phyloP scores from a whole-genome alignment of 2,888 invertebrate species.

The Altica lythri region DNA sequence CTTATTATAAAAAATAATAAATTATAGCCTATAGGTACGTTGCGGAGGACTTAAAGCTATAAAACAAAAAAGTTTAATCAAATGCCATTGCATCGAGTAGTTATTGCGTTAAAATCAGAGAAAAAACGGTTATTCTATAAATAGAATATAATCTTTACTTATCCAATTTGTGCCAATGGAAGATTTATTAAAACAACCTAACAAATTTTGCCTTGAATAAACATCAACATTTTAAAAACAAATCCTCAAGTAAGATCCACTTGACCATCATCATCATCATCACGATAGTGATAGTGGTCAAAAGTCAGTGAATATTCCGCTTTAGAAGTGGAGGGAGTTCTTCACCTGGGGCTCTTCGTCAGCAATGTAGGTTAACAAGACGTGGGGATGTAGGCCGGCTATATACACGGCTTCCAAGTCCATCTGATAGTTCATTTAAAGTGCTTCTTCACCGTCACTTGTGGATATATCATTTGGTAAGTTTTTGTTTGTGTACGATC shows the following conservation, averaged over 20 bases:
- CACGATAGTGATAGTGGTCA: constrained; percentile 48
- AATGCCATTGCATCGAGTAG: no score
- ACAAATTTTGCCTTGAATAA: no score
- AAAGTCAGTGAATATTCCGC: constrained; percentile 41
- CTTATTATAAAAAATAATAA: no score
- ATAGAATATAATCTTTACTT: no score
- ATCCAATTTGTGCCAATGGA: no score
- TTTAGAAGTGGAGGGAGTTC: constrained; percentile 29
- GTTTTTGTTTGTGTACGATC: constrained; percentile 16
- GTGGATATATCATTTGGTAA: constrained; percentile 35
- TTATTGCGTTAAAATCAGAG: no score
- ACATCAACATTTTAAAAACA: no score
- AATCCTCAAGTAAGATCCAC: constrained; percentile 1
- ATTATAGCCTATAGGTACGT: no score
- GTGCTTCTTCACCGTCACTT: constrained; percentile 46
- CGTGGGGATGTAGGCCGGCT: constrained; percentile 59
- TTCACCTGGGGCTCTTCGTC: constrained; percentile 38
- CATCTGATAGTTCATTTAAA: constrained; percentile 49
- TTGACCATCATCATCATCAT: constrained; percentile 1
- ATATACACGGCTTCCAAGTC: constrained; percentile 52
- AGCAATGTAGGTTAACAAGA: constrained; percentile 53
- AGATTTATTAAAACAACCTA: no score
- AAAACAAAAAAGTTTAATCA: no score
- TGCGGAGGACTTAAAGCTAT: no score
- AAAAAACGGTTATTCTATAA: no score